Base-by-base conservation (phyloP, 2,113 vertebrate genomes). In the Sinocyclocheilus grahami region DNA sequence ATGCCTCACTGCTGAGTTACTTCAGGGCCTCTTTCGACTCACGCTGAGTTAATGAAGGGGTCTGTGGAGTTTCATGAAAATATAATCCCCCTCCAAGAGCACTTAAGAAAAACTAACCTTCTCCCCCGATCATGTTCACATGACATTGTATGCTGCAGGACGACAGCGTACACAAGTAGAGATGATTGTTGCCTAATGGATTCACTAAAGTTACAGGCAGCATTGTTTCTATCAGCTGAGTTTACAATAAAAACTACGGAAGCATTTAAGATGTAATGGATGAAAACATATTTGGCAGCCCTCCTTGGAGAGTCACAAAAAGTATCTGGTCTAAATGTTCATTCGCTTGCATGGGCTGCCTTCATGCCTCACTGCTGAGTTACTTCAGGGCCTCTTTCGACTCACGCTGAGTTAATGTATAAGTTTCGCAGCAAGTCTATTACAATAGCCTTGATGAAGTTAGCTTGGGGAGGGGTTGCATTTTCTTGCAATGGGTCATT, bases 141-240 rank as follows among this genome's bases (percentile, higher is more conserved):
- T 81, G 37, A 14, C 65, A 72, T 62, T 42, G 42, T 13, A 14
- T 55, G 42, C 65, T 71, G 9, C 77, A 42, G 30, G 1, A 81
- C 4, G 33, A 55, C 33, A 27, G 74, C 14, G n/a, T 67, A 16
- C 14, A 14, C 12, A 24, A 83, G 30, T 42, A 12, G 33, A 55
- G 60, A 37, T 13, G 14, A 87, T 82, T 62, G 63, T 33, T 77
- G 9, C 63, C 60, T 78, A 77, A 87, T 83, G 58, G 72, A 78
- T 48, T 77, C 27, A 42, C 60, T 51, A 30, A 37, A 83, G 37
- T 55, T 63, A 78, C 65, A 76, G 37, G 20, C 20, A 2, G 12
- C 2, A 65, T 60, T 83, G 81, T 72, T 58, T 39, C 5, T 39
- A 67, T 72, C 82, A 83, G 48, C 18, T 3, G 48, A 67, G 20